Percentiles rank a stretch among this genome's conserved stretches.
Evolutionary conservation across 2,113 vertebrate genomes (phyloP).

Genomic region (Glaucomys volans): DNA sequence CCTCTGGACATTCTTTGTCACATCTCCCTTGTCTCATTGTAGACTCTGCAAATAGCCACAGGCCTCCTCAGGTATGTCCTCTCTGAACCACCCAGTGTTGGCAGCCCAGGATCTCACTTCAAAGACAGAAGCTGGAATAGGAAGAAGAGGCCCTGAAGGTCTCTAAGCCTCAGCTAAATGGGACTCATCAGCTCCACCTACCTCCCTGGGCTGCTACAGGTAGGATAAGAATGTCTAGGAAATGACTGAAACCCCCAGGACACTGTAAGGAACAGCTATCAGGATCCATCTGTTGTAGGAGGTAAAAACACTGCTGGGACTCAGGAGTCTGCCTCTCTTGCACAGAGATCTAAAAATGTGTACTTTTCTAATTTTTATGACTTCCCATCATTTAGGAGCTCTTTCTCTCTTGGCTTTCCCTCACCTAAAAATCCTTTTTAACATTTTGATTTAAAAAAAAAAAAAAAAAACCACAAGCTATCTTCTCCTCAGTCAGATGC

Average conservation of each 20-base stretch:
- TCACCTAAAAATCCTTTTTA: background rate
- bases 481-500: background rate
- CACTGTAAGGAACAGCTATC: background rate
- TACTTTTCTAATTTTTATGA: background rate
- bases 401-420: background rate
- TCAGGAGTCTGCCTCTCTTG: background rate
- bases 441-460: background rate
- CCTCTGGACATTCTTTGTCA: conserved; percentile 33
- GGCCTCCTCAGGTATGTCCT: background rate
- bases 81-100: background rate
- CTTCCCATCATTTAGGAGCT: background rate
- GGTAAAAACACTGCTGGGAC: background rate
- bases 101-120: background rate
- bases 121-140: background rate
- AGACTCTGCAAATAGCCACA: conserved; percentile 39
- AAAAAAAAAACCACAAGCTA: background rate
- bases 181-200: background rate
- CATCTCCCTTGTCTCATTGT: conserved; percentile 53
- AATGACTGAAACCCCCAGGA: background rate
- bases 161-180: background rate
- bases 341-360: background rate
- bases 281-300: background rate
- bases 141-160: background rate
- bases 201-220: background rate
- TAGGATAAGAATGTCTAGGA: background rate